Base-by-base conservation (phyloP, 2,113 vertebrate species). In the Hucho hucho region DNA sequence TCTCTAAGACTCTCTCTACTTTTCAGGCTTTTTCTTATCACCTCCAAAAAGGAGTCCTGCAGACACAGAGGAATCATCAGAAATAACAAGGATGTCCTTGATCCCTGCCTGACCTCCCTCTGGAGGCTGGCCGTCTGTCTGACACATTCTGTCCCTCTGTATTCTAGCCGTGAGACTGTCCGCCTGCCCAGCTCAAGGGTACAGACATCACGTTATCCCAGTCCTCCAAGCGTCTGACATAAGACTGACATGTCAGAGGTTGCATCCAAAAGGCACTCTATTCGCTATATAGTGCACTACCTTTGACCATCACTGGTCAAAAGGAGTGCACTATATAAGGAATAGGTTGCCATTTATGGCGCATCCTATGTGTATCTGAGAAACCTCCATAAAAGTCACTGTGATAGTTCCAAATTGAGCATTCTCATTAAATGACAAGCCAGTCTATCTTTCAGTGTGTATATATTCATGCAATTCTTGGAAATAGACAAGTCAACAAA, bases 11-110 rank as follows among this genome's bases (percentile, higher is more conserved):
- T 82, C 75, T 72, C 85, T 63, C 49, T 32, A 77, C 80, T 85
- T 76, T 76, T 68, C 69, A 43, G 59, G 49, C 81, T 86, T 75
- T 81, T 81, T 88, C 84, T 87, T 90, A 90, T 90, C 88, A 81
- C 83, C 75, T 79, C 78, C 70, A 66, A 76, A 37, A 83, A 56
- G 49, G 81, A 79, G 79, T 80, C 84, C 73, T 70, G 79, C 77
- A 80, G 83, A 85, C 78, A 85, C 79, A 74, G 66, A 87, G 78
- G 81, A 90, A 83, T 83, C 79, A 87, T 91, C 89, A 79, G 79
- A 90, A 90, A 89, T 83, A 90, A 89, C 83, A 87, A 85, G 72
- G 83, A 82, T 68, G 85, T 76, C 86, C 88, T 92, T 92, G 89
- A 89, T 92, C 86, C 76, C 67, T 56, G 77, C 78, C 79, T 85